Conservation (phyloP, 2,797 vertebrate genomes). For the Anabacerthia variegaticeps region DNA sequence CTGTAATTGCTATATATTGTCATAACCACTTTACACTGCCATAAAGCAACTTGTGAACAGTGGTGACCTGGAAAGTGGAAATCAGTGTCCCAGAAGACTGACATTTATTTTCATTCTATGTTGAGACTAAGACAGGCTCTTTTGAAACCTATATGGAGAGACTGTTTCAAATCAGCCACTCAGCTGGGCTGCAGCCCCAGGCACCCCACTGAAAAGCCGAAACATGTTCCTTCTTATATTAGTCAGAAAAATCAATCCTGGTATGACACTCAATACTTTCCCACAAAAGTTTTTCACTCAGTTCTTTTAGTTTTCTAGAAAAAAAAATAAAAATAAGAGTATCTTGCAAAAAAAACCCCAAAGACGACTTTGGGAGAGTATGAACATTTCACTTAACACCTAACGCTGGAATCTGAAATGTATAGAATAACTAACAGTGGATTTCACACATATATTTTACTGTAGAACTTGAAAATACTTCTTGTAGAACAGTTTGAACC, state of each 20-base stretch:
- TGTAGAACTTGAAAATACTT: background rate
- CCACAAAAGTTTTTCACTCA: background rate
- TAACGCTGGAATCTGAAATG: background rate
- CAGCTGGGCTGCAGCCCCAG: background rate
- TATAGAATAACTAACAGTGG: background rate
- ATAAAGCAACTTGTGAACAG: slow-evolving; percentile 38
- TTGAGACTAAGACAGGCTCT: background rate
- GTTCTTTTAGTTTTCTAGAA: background rate
- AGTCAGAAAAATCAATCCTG: background rate
- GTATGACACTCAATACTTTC: background rate
- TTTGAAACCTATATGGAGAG: background rate
- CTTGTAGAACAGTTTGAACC: background rate
- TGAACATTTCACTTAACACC: background rate
- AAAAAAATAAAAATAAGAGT: background rate
- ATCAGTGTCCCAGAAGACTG: slow-evolving; percentile 26
- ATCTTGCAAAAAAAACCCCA: background rate
- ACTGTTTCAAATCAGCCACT: background rate
- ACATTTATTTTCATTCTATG: slow-evolving; percentile 37
- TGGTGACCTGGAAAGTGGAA: slow-evolving; percentile 49
- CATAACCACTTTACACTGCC: slow-evolving; percentile 2
- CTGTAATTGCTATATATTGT: slow-evolving; percentile 25
- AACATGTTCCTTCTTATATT: background rate
- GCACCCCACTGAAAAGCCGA: background rate
- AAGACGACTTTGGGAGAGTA: background rate
- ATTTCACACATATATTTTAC: background rate